These are phyloP conservation scores for Fragum sueziense DNA, from an alignment of 2,888 invertebrate species.

Conservation along the genomic window DNA sequence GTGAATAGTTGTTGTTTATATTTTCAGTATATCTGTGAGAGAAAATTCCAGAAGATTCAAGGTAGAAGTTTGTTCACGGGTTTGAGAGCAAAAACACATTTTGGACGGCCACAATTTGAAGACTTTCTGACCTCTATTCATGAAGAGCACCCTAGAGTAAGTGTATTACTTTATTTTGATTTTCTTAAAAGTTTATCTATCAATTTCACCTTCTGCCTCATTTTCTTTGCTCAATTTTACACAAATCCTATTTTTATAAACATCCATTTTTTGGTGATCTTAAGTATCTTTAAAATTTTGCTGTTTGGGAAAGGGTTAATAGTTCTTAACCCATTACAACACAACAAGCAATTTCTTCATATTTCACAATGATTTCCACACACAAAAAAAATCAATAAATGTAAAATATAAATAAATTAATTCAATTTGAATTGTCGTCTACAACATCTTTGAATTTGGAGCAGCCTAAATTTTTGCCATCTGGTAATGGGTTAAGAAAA, in stretches of 20 bases:
- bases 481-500: too few species aligned
- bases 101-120: slow-evolving; percentile 85
- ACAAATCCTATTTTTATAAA: neutral
- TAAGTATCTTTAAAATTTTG: neutral
- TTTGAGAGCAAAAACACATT: slow-evolving; percentile 85
- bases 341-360: neutral
- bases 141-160: slow-evolving; percentile 81
- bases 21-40: slow-evolving; percentile 86
- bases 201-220: too few species aligned
- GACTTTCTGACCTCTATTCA: slow-evolving; percentile 84
- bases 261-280: neutral
- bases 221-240: neutral
- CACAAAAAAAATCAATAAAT: too few species aligned
- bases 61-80: slow-evolving; percentile 86
- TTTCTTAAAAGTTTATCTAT: too few species aligned
- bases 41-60: slow-evolving; percentile 86
- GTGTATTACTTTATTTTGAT: neutral
- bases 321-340: too few species aligned
- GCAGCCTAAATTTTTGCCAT: too few species aligned
- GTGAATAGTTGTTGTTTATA: neutral
- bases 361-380: neutral
- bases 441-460: too few species aligned
- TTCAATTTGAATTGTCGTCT: too few species aligned
- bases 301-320: too few species aligned
- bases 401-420: too few species aligned